Evolutionary conservation across 1,140 invertebrate species (phyloP).

Genomic region (Apocrypta bakeri): DNA sequence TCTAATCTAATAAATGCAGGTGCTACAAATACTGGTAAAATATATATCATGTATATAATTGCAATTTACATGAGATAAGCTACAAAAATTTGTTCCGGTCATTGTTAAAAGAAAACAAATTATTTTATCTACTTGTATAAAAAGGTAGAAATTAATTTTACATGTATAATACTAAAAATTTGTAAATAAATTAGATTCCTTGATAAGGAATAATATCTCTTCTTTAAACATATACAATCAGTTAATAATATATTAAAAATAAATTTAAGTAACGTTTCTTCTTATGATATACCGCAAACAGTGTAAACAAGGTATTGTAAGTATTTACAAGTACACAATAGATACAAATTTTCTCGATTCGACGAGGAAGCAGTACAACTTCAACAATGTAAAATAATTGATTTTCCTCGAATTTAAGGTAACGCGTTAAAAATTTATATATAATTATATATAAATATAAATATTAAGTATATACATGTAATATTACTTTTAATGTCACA

Average conservation of each 20-base stretch:
- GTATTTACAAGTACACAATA: conserved; percentile 48
- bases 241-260: conserved; percentile 56
- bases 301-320: conserved; percentile 45
- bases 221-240: conserved; percentile 17
- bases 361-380: conserved; percentile 57
- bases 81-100: conserved; percentile 9
- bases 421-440: conserved; percentile 47
- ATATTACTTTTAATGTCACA: conserved; percentile 48
- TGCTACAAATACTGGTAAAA: background rate
- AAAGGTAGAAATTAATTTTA: conserved; percentile 1
- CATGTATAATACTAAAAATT: background rate
- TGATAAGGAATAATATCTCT: background rate
- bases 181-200: conserved; percentile 38
- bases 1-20: background rate
- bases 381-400: conserved; percentile 59
- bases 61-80: conserved; percentile 54
- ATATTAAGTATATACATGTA: conserved; percentile 24
- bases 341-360: conserved; percentile 53
- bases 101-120: background rate
- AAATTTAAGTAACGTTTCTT: conserved; percentile 37
- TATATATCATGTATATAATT: conserved; percentile 32
- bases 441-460: conserved; percentile 44
- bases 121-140: conserved; percentile 9
- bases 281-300: background rate
- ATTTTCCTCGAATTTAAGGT: conserved; percentile 53